Percentiles rank a stretch among this genome's conserved stretches.
Evolutionary conservation across 2,888 invertebrate species (phyloP).

Genomic region (Nebria brevicollis): DNA sequence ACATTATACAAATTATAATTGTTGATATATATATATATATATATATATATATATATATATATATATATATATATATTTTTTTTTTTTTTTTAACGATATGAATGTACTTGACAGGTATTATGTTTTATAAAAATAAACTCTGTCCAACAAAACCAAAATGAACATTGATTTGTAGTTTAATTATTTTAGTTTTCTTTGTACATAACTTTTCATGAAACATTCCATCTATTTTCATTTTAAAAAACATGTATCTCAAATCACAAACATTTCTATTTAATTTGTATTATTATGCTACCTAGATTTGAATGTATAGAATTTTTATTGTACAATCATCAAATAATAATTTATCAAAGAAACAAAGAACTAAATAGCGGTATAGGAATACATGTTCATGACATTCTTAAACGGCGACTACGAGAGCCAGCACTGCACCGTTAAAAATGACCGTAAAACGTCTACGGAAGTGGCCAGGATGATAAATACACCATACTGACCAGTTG

Average conservation of each 20-base stretch:
- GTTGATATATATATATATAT: too few species aligned
- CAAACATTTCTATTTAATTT: too few species aligned
- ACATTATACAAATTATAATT: too few species aligned
- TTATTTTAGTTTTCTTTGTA: neutral
- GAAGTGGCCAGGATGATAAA: constrained; percentile 35
- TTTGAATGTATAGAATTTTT: neutral
- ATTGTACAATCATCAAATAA: constrained; percentile 23
- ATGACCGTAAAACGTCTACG: constrained; percentile 34
- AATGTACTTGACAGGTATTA: constrained; percentile 18
- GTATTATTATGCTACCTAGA: too few species aligned
- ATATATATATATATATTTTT: too few species aligned
- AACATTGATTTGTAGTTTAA: neutral
- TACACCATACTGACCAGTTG: constrained; percentile 26
- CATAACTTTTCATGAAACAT: neutral
- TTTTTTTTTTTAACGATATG: neutral
- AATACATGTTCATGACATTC: constrained; percentile 41
- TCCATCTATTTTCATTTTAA: too few species aligned
- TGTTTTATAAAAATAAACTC: neutral
- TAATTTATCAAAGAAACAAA: constrained; percentile 21
- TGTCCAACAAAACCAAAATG: neutral
- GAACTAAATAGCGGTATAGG: constrained; percentile 19
- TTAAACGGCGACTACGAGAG: constrained; percentile 25
- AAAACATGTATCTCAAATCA: too few species aligned
- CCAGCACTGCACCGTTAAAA: constrained; percentile 25
- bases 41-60: too few species aligned